Evolutionary conservation across 2,888 invertebrate species (phyloP).

Genomic region (Mythimna lalbum): DNA sequence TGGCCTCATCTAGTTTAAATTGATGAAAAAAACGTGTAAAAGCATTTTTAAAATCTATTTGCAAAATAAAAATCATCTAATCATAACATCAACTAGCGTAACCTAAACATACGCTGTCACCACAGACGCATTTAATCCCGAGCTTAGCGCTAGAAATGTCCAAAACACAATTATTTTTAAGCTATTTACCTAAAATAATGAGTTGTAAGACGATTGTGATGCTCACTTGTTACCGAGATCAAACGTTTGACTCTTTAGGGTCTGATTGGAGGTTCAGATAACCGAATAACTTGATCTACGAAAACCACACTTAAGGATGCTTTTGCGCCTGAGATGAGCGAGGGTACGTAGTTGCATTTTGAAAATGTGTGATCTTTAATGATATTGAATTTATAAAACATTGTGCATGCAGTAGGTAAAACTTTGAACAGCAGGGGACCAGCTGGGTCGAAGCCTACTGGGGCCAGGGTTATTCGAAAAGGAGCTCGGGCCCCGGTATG

Average conservation of each 20-base stretch:
- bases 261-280: neutral
- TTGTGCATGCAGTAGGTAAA: no score
- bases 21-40: no score
- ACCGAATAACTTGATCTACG: neutral
- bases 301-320: neutral
- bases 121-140: conserved; percentile 50
- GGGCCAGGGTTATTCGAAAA: no score
- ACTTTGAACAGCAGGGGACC: no score
- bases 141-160: conserved; percentile 59
- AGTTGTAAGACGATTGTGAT: conserved; percentile 38
- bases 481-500: no score
- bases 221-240: conserved; percentile 29
- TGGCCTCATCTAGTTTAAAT: no score
- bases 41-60: no score
- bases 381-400: no score
- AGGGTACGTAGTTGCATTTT: neutral
- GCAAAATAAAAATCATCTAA: neutral
- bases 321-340: no score
- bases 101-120: conserved; percentile 39
- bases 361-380: neutral
- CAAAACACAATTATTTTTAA: conserved; percentile 57
- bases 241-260: conserved; percentile 19
- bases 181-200: conserved; percentile 51
- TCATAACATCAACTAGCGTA: conserved; percentile 30
- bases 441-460: no score